phyloP scores from a whole-genome alignment of 2,797 vertebrate species.

The Poliocrania exsul region DNA sequence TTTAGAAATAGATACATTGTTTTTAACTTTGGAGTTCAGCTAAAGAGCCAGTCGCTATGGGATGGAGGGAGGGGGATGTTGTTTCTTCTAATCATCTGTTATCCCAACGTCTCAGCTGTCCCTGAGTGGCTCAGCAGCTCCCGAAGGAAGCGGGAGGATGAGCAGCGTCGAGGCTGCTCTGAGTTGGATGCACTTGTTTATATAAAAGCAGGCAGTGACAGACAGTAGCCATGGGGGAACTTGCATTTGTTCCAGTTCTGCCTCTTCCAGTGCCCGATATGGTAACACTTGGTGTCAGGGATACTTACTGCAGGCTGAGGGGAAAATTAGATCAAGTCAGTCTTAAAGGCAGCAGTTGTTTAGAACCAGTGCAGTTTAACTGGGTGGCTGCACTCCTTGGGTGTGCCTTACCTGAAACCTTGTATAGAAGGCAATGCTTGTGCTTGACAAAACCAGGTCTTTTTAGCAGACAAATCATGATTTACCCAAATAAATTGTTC shows the following conservation, averaged over 20 bases:
- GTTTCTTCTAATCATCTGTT: slow-evolving; percentile 15
- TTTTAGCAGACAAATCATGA: background rate
- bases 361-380: background rate
- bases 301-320: slow-evolving; percentile 26
- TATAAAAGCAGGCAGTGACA: slow-evolving; percentile 53
- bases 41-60: background rate
- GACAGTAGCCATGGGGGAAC: slow-evolving; percentile 63
- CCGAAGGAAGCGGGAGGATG: background rate
- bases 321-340: slow-evolving; percentile 18
- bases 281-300: slow-evolving; percentile 42
- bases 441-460: background rate
- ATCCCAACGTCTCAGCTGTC: background rate
- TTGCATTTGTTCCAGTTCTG: slow-evolving; percentile 67
- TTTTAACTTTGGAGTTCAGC: slow-evolving; percentile 13
- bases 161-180: background rate
- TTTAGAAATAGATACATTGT: background rate
- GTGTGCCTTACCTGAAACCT: background rate
- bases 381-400: background rate
- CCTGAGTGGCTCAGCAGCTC: background rate
- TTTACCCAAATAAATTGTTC: background rate
- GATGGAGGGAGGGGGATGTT: background rate
- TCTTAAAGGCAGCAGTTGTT: slow-evolving; percentile 27
- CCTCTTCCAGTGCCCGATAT: slow-evolving; percentile 34
- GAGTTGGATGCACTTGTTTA: background rate
- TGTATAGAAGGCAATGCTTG: background rate